Percentiles rank a stretch among this genome's conserved stretches.
phyloP scores from a whole-genome alignment of 2,888 invertebrate genomes.

The Eutolmus rufibarbis region DNA sequence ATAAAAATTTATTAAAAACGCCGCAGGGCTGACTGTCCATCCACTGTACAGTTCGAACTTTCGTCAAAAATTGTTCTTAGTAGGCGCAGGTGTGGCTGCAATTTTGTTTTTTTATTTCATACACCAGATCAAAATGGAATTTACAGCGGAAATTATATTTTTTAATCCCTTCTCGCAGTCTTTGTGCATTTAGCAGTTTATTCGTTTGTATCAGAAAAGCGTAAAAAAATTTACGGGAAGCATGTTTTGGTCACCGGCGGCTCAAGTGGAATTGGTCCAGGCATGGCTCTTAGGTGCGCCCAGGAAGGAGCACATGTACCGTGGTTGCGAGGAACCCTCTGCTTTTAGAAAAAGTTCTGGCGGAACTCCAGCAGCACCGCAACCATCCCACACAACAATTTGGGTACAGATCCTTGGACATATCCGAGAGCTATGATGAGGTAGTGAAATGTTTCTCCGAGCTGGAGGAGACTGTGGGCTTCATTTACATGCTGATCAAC shows the following conservation, averaged over 20 bases:
- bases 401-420: constrained; percentile 72
- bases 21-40: neutral
- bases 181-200: constrained; percentile 27
- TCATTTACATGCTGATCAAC: constrained; percentile 89
- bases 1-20: neutral
- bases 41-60: neutral
- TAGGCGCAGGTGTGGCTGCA: neutral
- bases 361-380: constrained; percentile 67
- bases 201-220: constrained; percentile 37
- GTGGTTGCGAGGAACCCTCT: constrained; percentile 80
- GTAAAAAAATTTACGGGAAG: constrained; percentile 60
- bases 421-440: constrained; percentile 69
- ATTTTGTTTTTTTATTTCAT: neutral
- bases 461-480: constrained; percentile 74
- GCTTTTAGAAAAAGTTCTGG: constrained; percentile 65
- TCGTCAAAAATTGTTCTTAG: neutral
- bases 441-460: constrained; percentile 68
- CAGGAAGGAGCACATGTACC: constrained; percentile 87
- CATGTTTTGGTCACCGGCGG: constrained; percentile 88
- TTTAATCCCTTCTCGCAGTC: constrained; percentile 54
- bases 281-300: constrained; percentile 79
- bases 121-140: neutral
- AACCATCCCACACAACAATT: constrained; percentile 68
- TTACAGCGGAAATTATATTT: constrained; percentile 51
- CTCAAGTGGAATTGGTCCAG: constrained; percentile 94